Base-by-base conservation (phyloP, 2,888 invertebrate genomes). In the Hypolimnas misippus region DNA sequence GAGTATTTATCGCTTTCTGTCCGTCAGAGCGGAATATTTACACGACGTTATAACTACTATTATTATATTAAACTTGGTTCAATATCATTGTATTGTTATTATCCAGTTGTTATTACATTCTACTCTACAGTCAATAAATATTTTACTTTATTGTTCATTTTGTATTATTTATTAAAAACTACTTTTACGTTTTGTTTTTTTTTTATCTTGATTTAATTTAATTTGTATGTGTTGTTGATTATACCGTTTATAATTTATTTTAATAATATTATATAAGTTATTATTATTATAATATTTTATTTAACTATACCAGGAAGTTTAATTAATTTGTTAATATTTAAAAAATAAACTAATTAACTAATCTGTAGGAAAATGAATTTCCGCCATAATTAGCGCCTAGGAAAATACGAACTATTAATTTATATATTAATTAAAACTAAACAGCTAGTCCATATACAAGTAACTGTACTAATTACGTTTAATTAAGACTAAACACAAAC, bases 11-110 rank as follows among this genome's bases (percentile, higher is more conserved):
- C 65, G 53, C 46, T 55, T 63, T 60, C 51, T 62, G 57, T 46
- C 57, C 51, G 55, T 62, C 62, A 21, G 38, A 66, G 59, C 42
- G 63, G 59, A 59, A 66, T 63, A 56, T 63, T 63, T 63, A 50
- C 50, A 60, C 29, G 46, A 49, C 54, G 46, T 35, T 60, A 33
- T 58, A 46, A 19, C 8, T 19, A 56, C 49, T 58, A 49, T 49
- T 58, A 62, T 59, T 65, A 57, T 62, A 52, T 56, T 56, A 64
- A 60, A 33, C 38, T 46, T 29, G 38, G 56, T 60, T 60, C 35
- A 56, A 56, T 59, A 63, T 52, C 46, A 50, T 55, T 63, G 54
- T 52, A 52, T 58, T 58, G 52, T 58, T 58, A 44, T 58, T 52
- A 52, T 58, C 53, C 16, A 49, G 17, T 53, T 60, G 46, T 46